Percentiles rank a stretch among this genome's conserved stretches.
phyloP scores from a whole-genome alignment of 2,888 invertebrate species.

The Bimastos eiseni region DNA sequence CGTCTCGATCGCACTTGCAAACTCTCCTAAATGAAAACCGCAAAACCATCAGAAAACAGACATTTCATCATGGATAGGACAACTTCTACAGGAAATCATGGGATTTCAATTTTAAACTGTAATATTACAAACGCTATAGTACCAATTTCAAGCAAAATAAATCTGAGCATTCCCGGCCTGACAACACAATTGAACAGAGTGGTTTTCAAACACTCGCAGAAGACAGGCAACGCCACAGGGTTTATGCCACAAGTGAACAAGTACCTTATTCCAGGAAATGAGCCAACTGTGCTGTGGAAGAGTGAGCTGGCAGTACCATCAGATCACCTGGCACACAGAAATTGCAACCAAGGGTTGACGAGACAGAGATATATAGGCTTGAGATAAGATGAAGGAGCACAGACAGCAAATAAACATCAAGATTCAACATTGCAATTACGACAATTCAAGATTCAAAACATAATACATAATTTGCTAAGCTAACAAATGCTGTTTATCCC shows the following conservation, averaged over 20 bases:
- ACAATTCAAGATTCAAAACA: too few species aligned
- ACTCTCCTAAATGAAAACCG: constrained; percentile 74
- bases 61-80: background rate
- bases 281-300: background rate
- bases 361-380: background rate
- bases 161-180: background rate
- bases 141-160: background rate
- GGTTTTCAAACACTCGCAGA: background rate
- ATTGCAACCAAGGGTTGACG: background rate
- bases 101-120: background rate
- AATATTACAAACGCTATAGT: too few species aligned
- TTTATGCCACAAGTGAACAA: background rate
- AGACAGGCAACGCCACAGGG: background rate
- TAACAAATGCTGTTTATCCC: background rate
- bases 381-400: background rate
- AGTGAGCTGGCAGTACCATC: background rate
- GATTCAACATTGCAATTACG: too few species aligned
- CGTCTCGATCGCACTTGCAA: constrained; percentile 96
- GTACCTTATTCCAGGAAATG: background rate
- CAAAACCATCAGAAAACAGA: background rate
- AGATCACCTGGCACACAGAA: too few species aligned
- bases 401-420: background rate
- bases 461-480: background rate
- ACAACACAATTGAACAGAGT: background rate
- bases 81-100: background rate